Evolutionary conservation across 2,888 invertebrate genomes (phyloP), one percentile per base, ranked within the genome.

Genomic region (Drosophila vallismaia): DNA sequence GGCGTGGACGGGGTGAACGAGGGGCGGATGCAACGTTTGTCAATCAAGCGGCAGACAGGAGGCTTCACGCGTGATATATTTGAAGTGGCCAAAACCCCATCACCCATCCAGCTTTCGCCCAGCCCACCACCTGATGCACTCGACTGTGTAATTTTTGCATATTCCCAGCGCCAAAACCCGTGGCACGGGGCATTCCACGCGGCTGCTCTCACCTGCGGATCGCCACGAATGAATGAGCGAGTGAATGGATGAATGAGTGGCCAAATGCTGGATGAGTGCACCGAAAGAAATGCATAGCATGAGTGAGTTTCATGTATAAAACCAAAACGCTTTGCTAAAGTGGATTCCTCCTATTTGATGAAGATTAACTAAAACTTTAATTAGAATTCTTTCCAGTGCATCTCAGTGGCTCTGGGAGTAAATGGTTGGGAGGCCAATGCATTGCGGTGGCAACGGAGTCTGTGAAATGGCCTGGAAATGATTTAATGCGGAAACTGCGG

Each of bases 391-490:
- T 46, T n/a, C 0, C 14, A 38, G 53, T 81, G 77, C 38, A 26
- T 63, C 60, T 54, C 57, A 38, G 50, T 52, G 52, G 64, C 64
- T 31, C 19, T n/a, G 33, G 14, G 55, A 26, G 33, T n/a, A 33
- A 45, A 44, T 51, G 50, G 45, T 7, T 29, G 9, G 33, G 31
- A 29, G 48, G 54, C 64, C 53, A 26, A 48, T 58, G 58, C 60
- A 69, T 57, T 86, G 83, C 76, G 84, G 83, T 78, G 80, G 68
- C 68, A 62, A 62, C 68, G 70, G 79, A 75, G 84, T 80, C 82
- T 78, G 85, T 80, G 81, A 77, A 85, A 85, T 85, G 85, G 85
- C 75, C 84, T 87, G 85, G 86, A 86, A 86, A 86, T 86, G 87
- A 86, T 86, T 86, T 83, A 86, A 86, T 74, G 87, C 87, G 76